Conservation (phyloP, 1,140 invertebrate species). For the Procambarus clarkii region DNA sequence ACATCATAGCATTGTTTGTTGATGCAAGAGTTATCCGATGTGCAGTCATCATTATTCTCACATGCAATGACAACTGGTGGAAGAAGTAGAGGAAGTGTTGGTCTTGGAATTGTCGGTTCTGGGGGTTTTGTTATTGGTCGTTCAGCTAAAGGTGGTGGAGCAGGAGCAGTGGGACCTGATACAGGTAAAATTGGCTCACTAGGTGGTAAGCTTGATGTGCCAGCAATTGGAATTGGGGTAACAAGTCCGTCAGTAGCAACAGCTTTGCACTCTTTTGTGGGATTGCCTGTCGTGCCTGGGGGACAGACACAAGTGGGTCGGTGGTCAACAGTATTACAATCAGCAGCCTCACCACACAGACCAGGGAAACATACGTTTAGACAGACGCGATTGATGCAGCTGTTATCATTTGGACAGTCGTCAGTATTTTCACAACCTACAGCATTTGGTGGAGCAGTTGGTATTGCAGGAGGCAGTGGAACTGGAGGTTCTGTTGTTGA, state of each 20-base stretch:
- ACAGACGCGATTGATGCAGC: conserved; percentile 84
- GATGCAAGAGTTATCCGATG: conserved; percentile 58
- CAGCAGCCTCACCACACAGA: conserved; percentile 88
- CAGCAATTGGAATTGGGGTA: conserved; percentile 23
- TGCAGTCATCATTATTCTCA: conserved; percentile 70
- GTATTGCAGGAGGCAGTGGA: conserved; percentile 11
- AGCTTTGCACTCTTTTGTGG: conserved; percentile 44
- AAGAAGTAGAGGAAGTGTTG: conserved; percentile 82
- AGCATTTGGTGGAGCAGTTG: conserved; percentile 56
- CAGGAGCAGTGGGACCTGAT: neutral
- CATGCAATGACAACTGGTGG: conserved; percentile 81
- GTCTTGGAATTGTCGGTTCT: conserved; percentile 18
- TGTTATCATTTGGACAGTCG: conserved; percentile 85
- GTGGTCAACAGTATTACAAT: conserved; percentile 88
- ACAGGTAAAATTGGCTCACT: conserved; percentile 28
- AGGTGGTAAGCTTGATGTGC: neutral
- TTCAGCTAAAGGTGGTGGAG: conserved; percentile 36
- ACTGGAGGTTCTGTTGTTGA: neutral
- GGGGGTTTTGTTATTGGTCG: neutral
- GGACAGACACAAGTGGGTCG: conserved; percentile 76
- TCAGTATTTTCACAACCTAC: conserved; percentile 56
- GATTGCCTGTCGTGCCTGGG: conserved; percentile 67
- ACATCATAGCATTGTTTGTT: conserved; percentile 71
- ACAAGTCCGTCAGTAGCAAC: conserved; percentile 36
- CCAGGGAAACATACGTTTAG: conserved; percentile 87